Evolutionary conservation across 2,888 invertebrate species (phyloP), one percentile per base, ranked within the genome.

Genomic region (Quadroppia sp.): DNA sequence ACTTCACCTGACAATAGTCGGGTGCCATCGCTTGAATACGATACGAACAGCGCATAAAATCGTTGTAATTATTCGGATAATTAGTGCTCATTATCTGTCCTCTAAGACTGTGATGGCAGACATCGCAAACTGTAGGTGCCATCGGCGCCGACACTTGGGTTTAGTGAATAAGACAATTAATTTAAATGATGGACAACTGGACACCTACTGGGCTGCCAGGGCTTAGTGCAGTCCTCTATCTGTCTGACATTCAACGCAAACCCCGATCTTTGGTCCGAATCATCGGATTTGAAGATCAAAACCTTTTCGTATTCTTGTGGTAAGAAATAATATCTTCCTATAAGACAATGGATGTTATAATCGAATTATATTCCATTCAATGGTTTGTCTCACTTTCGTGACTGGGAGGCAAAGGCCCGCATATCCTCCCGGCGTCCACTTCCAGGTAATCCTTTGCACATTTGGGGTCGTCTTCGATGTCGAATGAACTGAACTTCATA

Each of bases 71-170:
- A 1, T 73, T 71, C 0, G 79, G 79, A 61, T 79, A 79, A 67
- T 78, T 77, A 11, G 77, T 74, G 64, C 78, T 78, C 25, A 76
- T 77, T 48, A 79, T 73, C 25, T 78, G 74, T n/a, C 79, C 79
- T n/a, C 77, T 74, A 17, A 75, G 71, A 50, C 78, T 77, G 6
- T 76, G 75, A 40, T 77, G 72, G 67, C 77, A 77, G 45, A 77
- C 76, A 74, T 79, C 79, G 71, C 78, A 79, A 61, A 78, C 74
- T 13, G 76, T 75, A 11, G 75, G 59, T 11, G 76, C 77, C 0
- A 76, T 75, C 11, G 75, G 74, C 0, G 50, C 75, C 75, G 74
- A 48, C 71, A 70, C 53, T 72, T 20, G 45, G 20, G 20, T 20
- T 50, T 72, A 40, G 20, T 61, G n/a, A 61, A 67, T 50, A 17